These are phyloP conservation scores for Myocastor coypus DNA, from an alignment of 2,113 vertebrate species.

Conservation along the genomic window DNA sequence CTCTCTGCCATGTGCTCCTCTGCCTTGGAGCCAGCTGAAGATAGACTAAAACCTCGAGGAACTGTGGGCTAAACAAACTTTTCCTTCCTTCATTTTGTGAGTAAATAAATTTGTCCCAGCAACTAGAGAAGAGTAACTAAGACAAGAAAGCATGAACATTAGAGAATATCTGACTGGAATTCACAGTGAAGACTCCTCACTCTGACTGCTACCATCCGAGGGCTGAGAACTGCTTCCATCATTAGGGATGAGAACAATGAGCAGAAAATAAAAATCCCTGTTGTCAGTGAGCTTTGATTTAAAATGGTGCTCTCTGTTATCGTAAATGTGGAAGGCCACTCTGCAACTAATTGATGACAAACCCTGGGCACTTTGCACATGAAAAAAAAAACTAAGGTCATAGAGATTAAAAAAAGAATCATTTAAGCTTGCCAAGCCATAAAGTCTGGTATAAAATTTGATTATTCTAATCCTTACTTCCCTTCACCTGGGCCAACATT, in stretches of 20 bases:
- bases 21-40: too few species aligned
- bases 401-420: neutral
- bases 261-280: neutral
- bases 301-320: neutral
- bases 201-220: neutral
- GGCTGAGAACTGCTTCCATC: neutral
- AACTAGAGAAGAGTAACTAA: too few species aligned
- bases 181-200: neutral
- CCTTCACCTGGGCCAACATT: neutral
- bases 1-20: too few species aligned
- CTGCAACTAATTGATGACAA: neutral
- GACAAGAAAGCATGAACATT: neutral
- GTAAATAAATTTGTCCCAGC: too few species aligned
- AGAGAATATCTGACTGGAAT: neutral
- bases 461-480: neutral
- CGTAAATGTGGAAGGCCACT: neutral
- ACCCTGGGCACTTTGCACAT: neutral
- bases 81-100: too few species aligned
- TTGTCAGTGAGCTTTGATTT: neutral
- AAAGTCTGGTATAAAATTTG: neutral
- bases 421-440: neutral
- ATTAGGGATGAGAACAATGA: neutral
- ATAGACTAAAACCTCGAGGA: too few species aligned
- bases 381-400: slow-evolving; percentile 37
- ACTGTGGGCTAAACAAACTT: too few species aligned